phyloP scores from a whole-genome alignment of 2,113 vertebrate genomes.

The Cyprinus carpio region DNA sequence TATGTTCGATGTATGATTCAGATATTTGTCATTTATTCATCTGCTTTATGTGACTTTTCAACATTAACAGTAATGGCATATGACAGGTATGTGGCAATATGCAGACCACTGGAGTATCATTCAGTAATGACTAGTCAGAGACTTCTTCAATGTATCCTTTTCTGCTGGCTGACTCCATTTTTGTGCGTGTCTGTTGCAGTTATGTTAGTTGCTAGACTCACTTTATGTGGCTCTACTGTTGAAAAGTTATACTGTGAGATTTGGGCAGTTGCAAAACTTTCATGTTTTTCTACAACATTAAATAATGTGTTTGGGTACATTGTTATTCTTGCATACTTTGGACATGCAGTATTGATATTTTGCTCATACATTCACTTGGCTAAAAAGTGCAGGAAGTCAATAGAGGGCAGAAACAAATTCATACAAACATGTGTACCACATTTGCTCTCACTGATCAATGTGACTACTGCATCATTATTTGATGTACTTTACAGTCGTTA shows the following conservation, averaged over 20 bases:
- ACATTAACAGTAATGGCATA: slow-evolving; percentile 56
- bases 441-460: slow-evolving; percentile 38
- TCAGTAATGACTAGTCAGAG: slow-evolving; percentile 49
- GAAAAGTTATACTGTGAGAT: slow-evolving; percentile 57
- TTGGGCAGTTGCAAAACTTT: slow-evolving; percentile 52
- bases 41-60: slow-evolving; percentile 46
- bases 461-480: slow-evolving; percentile 49
- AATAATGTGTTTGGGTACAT: slow-evolving; percentile 56
- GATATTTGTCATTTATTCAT: slow-evolving; percentile 55
- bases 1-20: slow-evolving; percentile 52
- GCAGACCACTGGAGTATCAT: slow-evolving; percentile 54
- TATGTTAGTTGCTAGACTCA: slow-evolving; percentile 3
- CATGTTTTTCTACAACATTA: slow-evolving; percentile 44
- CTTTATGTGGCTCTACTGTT: slow-evolving; percentile 52
- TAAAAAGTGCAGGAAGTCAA: slow-evolving; percentile 41
- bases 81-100: slow-evolving; percentile 56
- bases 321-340: slow-evolving; percentile 40
- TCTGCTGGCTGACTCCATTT: slow-evolving; percentile 45
- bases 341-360: slow-evolving; percentile 49
- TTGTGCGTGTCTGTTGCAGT: slow-evolving; percentile 18
- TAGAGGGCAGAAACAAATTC: slow-evolving; percentile 40
- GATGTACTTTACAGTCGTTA: slow-evolving; percentile 53
- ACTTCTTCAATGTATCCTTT: slow-evolving; percentile 37
- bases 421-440: slow-evolving; percentile 56
- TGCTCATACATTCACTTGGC: slow-evolving; percentile 49